Evolutionary conservation across 2,797 vertebrate genomes (phyloP).

Genomic region (Chaetophractus vellerosus): DNA sequence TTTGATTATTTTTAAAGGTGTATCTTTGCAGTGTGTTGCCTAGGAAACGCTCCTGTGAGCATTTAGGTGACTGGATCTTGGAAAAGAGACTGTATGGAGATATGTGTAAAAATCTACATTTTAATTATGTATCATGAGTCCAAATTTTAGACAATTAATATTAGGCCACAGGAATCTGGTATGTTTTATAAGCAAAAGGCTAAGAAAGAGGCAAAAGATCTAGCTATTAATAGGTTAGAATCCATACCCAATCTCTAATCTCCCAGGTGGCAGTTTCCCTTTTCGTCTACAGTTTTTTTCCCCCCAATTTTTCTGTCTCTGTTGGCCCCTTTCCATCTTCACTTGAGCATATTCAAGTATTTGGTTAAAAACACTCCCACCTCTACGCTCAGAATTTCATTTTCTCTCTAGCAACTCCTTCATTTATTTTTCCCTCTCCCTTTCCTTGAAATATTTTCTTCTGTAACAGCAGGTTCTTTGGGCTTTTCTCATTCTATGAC

Average conservation of each 20-base stretch:
- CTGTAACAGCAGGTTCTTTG: not conserved
- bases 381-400: not conserved
- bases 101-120: not conserved
- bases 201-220: not conserved
- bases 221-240: not conserved
- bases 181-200: not conserved
- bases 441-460: not conserved
- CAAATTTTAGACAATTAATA: slow-evolving; percentile 21
- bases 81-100: not conserved
- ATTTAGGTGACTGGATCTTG: not conserved
- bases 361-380: not conserved
- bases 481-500: not conserved
- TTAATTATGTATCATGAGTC: not conserved
- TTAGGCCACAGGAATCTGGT: not conserved
- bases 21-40: not conserved
- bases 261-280: not conserved
- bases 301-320: not conserved
- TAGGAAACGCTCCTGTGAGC: not conserved
- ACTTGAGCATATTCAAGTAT: not conserved
- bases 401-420: not conserved
- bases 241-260: not conserved
- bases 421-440: not conserved
- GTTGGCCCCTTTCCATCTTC: not conserved
- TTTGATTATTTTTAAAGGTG: not conserved
- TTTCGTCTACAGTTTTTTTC: not conserved